These are phyloP conservation scores for Kryptolebias ocellatus DNA, from an alignment of 2,797 vertebrate species.

Conservation along the genomic window DNA sequence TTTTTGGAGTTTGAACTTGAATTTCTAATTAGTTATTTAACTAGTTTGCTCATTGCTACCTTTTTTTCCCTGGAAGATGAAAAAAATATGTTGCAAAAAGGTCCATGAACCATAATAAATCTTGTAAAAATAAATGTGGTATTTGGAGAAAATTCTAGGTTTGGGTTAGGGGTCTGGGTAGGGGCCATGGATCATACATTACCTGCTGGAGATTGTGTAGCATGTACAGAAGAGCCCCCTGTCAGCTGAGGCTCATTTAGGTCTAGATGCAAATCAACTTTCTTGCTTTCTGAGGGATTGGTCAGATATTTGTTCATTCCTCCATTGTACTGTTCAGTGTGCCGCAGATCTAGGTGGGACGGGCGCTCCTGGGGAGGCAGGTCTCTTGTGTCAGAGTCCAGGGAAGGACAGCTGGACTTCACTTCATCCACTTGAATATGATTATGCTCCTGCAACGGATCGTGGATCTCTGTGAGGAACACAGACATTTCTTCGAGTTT, in stretches of 20 bases:
- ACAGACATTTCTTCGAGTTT: conserved; percentile 45
- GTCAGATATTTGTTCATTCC: conserved; percentile 77
- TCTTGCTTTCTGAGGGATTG: conserved; percentile 84
- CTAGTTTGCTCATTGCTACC: conserved; percentile 32
- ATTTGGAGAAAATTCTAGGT: conserved; percentile 51
- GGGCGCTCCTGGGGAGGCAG: conserved; percentile 91
- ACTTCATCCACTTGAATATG: conserved; percentile 26
- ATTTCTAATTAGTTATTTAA: conserved; percentile 38
- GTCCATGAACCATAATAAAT: conserved; percentile 46
- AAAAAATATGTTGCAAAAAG: conserved; percentile 26
- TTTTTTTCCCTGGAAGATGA: conserved; percentile 56
- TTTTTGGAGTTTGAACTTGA: conserved; percentile 64
- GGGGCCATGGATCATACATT: conserved; percentile 90
- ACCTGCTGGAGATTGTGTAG: conserved; percentile 95
- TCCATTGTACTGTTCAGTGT: conserved; percentile 83
- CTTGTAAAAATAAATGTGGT: conserved; percentile 54
- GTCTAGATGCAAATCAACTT: conserved; percentile 85
- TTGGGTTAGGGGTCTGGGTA: conserved; percentile 54
- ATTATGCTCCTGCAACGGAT: conserved; percentile 19
- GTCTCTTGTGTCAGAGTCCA: conserved; percentile 70
- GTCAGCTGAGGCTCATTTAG: conserved; percentile 88
- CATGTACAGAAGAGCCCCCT: conserved; percentile 86
- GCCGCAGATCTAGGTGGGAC: conserved; percentile 91
- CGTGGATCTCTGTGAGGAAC: conserved; percentile 68
- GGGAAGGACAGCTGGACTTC: conserved; percentile 15